Percentiles rank a stretch among this genome's conserved stretches.
Conservation (phyloP, 2,113 vertebrate species). For the Coryphaenoides rupestris region DNA sequence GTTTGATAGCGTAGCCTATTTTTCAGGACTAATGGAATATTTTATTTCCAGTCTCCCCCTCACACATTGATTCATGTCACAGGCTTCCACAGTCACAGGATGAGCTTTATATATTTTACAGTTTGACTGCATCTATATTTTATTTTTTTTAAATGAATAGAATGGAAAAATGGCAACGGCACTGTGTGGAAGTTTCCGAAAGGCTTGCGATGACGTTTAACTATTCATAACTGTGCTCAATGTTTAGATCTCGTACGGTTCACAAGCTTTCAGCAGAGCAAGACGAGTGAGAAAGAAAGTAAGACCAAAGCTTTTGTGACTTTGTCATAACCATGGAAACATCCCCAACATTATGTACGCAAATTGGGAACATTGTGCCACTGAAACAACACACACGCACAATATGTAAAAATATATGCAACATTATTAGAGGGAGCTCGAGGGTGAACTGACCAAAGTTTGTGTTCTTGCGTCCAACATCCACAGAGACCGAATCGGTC, state of each 20-base stretch:
- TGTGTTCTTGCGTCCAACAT: not conserved
- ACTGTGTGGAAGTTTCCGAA: slow-evolving; percentile 12
- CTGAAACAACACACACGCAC: too few species aligned
- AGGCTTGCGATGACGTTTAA: slow-evolving; percentile 11
- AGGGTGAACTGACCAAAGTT: not conserved
- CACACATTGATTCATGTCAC: slow-evolving; percentile 22
- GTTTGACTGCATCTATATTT: slow-evolving; percentile 19
- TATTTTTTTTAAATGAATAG: slow-evolving; percentile 32
- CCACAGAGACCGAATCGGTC: too few species aligned
- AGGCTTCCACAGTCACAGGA: not conserved
- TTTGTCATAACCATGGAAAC: too few species aligned
- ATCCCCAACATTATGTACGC: too few species aligned
- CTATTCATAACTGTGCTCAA: too few species aligned
- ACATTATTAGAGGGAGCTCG: slow-evolving; percentile 33
- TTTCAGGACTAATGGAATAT: slow-evolving; percentile 32
- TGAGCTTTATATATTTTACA: slow-evolving; percentile 24
- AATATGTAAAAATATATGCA: too few species aligned
- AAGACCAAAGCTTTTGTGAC: too few species aligned
- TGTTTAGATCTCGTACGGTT: too few species aligned
- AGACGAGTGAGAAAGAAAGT: too few species aligned
- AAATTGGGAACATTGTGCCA: too few species aligned
- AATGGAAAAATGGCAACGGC: slow-evolving; percentile 13
- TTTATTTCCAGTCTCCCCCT: slow-evolving; percentile 23
- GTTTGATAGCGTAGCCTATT: slow-evolving; percentile 22
- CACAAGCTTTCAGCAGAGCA: too few species aligned